Conservation (phyloP, 2,888 invertebrate genomes). For the Argynnis bischoffii region DNA sequence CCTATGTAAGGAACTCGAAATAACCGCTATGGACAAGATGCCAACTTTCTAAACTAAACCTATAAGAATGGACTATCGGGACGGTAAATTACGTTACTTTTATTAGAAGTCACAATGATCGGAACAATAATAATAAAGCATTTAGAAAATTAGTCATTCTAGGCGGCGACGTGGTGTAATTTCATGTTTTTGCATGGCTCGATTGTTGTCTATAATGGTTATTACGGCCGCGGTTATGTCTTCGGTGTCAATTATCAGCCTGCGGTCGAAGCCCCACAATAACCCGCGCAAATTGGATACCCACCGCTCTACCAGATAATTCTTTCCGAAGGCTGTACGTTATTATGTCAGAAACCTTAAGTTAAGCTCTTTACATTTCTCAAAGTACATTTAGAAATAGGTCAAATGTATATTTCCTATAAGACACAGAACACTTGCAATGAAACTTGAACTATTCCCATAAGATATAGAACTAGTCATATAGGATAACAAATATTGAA, state of each 20-base stretch:
- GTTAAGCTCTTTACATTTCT: slow-evolving; percentile 52
- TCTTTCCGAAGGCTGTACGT: slow-evolving; percentile 65
- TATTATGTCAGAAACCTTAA: slow-evolving; percentile 57
- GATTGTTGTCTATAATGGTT: slow-evolving; percentile 56
- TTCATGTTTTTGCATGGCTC: slow-evolving; percentile 58
- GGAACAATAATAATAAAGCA: slow-evolving; percentile 68
- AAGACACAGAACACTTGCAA: slow-evolving; percentile 36
- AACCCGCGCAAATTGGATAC: slow-evolving; percentile 74
- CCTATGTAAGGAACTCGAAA: slow-evolving; percentile 72
- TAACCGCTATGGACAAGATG: slow-evolving; percentile 78
- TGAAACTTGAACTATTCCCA: slow-evolving; percentile 42
- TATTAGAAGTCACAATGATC: slow-evolving; percentile 61
- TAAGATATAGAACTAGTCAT: slow-evolving; percentile 37
- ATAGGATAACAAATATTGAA: slow-evolving; percentile 66
- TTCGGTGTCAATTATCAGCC: slow-evolving; percentile 74
- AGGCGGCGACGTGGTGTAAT: slow-evolving; percentile 54
- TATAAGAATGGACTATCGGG: slow-evolving; percentile 67
- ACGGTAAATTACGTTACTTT: slow-evolving; percentile 74
- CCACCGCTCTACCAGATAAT: slow-evolving; percentile 71
- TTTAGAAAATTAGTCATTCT: slow-evolving; percentile 65
- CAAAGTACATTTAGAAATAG: slow-evolving; percentile 51
- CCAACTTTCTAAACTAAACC: slow-evolving; percentile 80
- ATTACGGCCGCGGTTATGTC: slow-evolving; percentile 59
- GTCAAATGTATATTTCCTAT: slow-evolving; percentile 44
- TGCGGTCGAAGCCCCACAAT: slow-evolving; percentile 75